Percentiles rank a stretch among this genome's conserved stretches.
These are phyloP conservation scores for Mormyrus hasselquistii DNA, from an alignment of 2,797 vertebrate species.

Conservation along the genomic window DNA sequence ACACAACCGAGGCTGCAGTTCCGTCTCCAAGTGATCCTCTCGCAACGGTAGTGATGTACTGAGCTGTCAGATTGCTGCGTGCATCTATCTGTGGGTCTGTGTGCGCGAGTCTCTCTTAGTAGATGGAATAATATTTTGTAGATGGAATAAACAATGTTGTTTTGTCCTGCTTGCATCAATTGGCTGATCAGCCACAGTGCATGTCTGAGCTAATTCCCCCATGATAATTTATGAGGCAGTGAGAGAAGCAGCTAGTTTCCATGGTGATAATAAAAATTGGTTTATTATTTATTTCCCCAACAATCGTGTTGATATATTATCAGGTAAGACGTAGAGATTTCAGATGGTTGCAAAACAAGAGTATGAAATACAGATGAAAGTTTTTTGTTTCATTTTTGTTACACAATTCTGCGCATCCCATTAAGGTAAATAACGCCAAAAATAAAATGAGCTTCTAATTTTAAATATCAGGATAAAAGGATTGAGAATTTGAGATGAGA, in stretches of 20 bases:
- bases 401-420: background rate
- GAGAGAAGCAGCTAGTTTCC: background rate
- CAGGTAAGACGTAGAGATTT: background rate
- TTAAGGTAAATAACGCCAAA: background rate
- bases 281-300: background rate
- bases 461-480: background rate
- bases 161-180: background rate
- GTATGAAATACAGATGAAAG: background rate
- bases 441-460: background rate
- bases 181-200: background rate
- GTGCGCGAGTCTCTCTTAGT: background rate
- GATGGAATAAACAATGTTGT: background rate
- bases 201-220: conserved; percentile 2
- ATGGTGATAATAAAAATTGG: conserved; percentile 5
- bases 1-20: background rate
- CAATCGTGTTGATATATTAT: background rate
- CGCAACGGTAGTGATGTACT: background rate
- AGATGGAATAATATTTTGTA: background rate
- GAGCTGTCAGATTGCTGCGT: background rate
- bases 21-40: background rate
- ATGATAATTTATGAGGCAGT: conserved; percentile 1
- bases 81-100: background rate
- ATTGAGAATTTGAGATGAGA: background rate
- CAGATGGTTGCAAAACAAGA: background rate
- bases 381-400: background rate